phyloP scores from a whole-genome alignment of 2,797 vertebrate species.

The Pipistrellus pipistrellus region DNA sequence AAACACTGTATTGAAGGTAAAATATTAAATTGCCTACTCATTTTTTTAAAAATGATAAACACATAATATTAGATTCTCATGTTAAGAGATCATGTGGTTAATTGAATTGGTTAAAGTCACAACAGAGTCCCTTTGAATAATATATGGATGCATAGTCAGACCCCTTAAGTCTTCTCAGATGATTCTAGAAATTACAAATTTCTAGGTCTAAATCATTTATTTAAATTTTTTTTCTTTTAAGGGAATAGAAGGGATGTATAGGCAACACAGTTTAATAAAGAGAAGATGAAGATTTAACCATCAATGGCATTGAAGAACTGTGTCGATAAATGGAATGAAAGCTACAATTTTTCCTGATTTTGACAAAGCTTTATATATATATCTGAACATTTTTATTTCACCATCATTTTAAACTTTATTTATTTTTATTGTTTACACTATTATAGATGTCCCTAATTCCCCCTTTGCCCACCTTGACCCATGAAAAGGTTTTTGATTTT shows the following conservation, averaged over 20 bases:
- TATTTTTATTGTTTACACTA: not conserved
- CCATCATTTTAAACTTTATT: not conserved
- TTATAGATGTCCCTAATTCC: not conserved
- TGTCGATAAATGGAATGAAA: not conserved
- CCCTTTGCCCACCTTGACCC: not conserved
- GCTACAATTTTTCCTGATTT: not conserved
- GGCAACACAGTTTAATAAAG: not conserved
- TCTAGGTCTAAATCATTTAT: not conserved
- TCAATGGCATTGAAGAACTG: not conserved
- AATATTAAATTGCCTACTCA: not conserved
- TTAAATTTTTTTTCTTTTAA: conserved; percentile 35
- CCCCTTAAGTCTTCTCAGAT: not conserved
- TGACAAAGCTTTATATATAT: not conserved
- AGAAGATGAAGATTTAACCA: not conserved
- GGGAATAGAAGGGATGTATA: not conserved
- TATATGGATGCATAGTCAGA: not conserved
- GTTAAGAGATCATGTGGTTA: not conserved
- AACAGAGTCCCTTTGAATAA: not conserved
- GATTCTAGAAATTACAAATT: not conserved
- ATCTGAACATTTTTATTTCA: not conserved
- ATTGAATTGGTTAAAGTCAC: not conserved
- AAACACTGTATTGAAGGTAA: not conserved
- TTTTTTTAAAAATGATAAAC: not conserved
- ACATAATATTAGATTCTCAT: not conserved
- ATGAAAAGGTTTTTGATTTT: conserved; percentile 27